phyloP scores from a whole-genome alignment of 2,113 vertebrate genomes.

The Scophthalmus maximus region DNA sequence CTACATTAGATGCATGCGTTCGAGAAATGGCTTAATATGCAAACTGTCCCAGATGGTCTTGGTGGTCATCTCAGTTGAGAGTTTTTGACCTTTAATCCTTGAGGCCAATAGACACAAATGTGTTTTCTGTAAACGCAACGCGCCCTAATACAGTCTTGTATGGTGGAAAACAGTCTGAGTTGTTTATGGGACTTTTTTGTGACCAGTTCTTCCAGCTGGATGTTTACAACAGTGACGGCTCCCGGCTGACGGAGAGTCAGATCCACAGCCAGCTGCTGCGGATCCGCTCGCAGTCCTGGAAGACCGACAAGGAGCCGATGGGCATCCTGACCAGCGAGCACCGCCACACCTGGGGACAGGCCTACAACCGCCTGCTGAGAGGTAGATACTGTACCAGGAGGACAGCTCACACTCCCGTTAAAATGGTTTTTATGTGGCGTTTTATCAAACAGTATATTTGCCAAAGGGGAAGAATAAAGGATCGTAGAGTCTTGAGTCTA shows the following conservation, averaged over 20 bases:
- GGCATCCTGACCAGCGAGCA: constrained; percentile 90
- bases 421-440: no score
- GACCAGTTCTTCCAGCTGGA: constrained; percentile 88
- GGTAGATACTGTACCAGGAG: constrained; percentile 75
- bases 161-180: no score
- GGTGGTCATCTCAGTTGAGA: neutral
- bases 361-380: constrained; percentile 85
- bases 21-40: neutral
- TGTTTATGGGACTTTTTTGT: neutral
- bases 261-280: constrained; percentile 85
- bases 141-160: no score
- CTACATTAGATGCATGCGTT: neutral
- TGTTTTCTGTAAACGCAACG: no score
- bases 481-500: no score
- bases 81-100: neutral
- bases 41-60: no score
- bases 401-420: no score
- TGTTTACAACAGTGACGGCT: constrained; percentile 89
- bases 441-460: no score
- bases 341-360: constrained; percentile 87
- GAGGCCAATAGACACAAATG: no score
- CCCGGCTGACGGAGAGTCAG: constrained; percentile 86
- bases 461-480: no score
- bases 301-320: constrained; percentile 89
- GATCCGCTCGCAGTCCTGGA: constrained; percentile 87